These are phyloP conservation scores for Procambarus clarkii DNA, from an alignment of 1,140 invertebrate genomes.

Conservation along the genomic window DNA sequence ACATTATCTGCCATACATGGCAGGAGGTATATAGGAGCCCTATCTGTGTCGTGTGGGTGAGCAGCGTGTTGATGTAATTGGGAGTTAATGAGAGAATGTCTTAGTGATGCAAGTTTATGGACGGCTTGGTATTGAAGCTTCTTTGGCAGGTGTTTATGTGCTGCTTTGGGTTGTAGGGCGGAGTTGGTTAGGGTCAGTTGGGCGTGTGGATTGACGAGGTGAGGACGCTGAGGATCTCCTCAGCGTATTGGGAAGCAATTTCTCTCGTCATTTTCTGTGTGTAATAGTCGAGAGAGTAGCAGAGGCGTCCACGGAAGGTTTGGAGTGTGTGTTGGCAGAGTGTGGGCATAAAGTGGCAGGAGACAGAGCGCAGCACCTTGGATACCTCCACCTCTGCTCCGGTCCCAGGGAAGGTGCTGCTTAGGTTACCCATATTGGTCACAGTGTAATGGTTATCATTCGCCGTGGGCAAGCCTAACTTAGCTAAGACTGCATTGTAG, in stretches of 20 bases:
- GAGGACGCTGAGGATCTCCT: conserved; percentile 52
- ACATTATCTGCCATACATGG: neutral
- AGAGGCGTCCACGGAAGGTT: conserved; percentile 70
- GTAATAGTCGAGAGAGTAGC: conserved; percentile 72
- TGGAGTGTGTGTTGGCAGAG: conserved; percentile 72
- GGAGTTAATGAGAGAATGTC: neutral
- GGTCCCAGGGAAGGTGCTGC: conserved; percentile 56
- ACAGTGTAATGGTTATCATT: conserved; percentile 71
- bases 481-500: conserved; percentile 55
- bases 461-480: conserved; percentile 58
- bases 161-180: no score
- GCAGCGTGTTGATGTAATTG: neutral
- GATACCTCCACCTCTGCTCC: conserved; percentile 67
- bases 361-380: conserved; percentile 63
- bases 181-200: neutral
- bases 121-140: neutral
- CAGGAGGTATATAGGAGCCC: neutral
- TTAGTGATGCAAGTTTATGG: neutral
- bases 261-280: conserved; percentile 63
- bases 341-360: conserved; percentile 71
- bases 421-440: conserved; percentile 72
- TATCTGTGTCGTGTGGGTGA: neutral
- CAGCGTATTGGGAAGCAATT: conserved; percentile 57
- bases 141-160: neutral
- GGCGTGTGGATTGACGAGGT: conserved; percentile 57